Evolutionary conservation across 2,113 vertebrate genomes (phyloP).

Genomic region (Abramis brama): DNA sequence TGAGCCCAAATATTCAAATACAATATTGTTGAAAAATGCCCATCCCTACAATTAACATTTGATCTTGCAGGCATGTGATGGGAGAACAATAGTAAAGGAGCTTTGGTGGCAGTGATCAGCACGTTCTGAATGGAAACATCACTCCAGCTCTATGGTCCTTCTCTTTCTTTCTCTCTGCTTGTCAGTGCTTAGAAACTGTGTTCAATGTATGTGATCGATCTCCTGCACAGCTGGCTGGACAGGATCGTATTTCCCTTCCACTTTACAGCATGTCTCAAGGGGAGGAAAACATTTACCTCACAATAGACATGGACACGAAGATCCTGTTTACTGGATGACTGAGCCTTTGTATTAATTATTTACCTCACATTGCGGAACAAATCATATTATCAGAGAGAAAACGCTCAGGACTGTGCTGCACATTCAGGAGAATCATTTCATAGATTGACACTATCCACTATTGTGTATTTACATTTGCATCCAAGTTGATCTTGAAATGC

Average conservation of each 20-base stretch:
- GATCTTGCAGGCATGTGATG: conserved; percentile 33
- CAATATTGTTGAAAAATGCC: too few species aligned
- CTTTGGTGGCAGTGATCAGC: not conserved
- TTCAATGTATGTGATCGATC: conserved; percentile 62
- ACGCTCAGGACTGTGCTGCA: not conserved
- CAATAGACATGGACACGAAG: conserved; percentile 54
- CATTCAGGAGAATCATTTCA: not conserved
- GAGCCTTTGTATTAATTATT: conserved; percentile 55
- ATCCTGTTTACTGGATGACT: conserved; percentile 55
- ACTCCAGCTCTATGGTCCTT: conserved; percentile 8
- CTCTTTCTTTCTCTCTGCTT: conserved; percentile 35
- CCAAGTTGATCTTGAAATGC: conserved; percentile 14
- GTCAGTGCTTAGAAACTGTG: conserved; percentile 60
- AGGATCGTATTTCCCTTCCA: conserved; percentile 55
- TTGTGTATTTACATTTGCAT: not conserved
- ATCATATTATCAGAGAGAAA: conserved; percentile 40
- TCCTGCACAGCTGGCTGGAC: conserved; percentile 48
- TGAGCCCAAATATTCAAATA: too few species aligned
- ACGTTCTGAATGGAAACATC: conserved; percentile 40
- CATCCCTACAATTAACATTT: conserved; percentile 47
- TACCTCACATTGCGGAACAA: conserved; percentile 47
- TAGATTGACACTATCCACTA: not conserved
- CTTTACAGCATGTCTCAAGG: conserved; percentile 50
- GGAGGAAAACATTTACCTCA: conserved; percentile 51
- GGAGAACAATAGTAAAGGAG: conserved; percentile 21